These are phyloP conservation scores for Naso thynnoides DNA, from an alignment of 2,797 vertebrate species.

Conservation along the genomic window DNA sequence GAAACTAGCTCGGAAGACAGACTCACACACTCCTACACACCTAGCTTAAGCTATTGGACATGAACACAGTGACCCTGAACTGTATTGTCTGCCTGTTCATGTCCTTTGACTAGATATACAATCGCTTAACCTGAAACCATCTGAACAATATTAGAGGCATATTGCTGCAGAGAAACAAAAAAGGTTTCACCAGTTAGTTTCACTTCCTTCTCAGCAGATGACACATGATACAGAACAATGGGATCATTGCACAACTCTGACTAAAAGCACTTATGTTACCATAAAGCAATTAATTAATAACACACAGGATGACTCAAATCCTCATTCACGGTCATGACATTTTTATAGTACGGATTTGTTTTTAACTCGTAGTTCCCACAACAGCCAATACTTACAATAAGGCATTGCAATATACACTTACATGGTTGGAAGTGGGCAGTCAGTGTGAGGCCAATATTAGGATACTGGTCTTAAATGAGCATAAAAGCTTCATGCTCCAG, in stretches of 20 bases:
- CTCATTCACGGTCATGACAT: background rate
- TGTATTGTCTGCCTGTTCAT: constrained; percentile 40
- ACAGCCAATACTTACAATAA: background rate
- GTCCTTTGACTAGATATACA: constrained; percentile 56
- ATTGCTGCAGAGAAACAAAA: constrained; percentile 37
- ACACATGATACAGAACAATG: constrained; percentile 13
- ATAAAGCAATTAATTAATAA: constrained; percentile 1
- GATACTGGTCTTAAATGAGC: background rate
- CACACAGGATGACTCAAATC: constrained; percentile 9
- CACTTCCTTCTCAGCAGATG: constrained; percentile 38
- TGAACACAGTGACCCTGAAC: constrained; percentile 17
- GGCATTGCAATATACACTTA: background rate
- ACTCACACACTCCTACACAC: constrained; percentile 34
- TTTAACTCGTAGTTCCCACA: background rate
- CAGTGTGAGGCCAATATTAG: background rate
- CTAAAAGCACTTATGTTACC: background rate
- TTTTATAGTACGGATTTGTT: background rate
- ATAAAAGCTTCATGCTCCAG: constrained; percentile 2
- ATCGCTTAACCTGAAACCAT: constrained; percentile 57
- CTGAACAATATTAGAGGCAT: constrained; percentile 33
- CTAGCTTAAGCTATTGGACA: constrained; percentile 17
- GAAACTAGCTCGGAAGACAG: constrained; percentile 23
- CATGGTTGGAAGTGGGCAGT: background rate
- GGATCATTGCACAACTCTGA: background rate
- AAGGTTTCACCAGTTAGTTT: constrained; percentile 32